Percentiles rank a stretch among this genome's conserved stretches.
These are phyloP conservation scores for Chauna torquata DNA, from an alignment of 2,113 vertebrate species.

Conservation along the genomic window DNA sequence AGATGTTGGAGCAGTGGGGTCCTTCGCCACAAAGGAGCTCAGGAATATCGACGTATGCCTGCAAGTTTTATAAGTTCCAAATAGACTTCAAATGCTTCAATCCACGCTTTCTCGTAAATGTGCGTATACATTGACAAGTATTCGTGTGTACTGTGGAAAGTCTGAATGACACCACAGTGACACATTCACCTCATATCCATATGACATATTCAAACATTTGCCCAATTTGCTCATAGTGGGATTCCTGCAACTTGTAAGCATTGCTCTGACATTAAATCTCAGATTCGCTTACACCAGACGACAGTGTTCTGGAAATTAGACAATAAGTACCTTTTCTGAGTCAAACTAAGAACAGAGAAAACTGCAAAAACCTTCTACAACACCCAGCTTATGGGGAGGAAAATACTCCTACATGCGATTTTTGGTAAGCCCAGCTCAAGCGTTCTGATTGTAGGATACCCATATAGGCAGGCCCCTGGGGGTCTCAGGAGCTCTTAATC, in stretches of 20 bases:
- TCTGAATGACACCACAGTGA: not conserved
- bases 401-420: not conserved
- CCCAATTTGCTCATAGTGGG: not conserved
- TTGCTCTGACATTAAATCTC: not conserved
- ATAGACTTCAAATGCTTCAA: not conserved
- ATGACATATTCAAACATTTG: not conserved
- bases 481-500: not conserved
- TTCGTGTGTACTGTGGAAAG: not conserved
- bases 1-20: not conserved
- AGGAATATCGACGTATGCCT: not conserved
- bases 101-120: accelerated
- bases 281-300: accelerated
- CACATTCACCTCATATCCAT: accelerated
- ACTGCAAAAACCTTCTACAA: not conserved
- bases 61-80: not conserved
- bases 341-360: not conserved
- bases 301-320: not conserved
- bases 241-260: not conserved
- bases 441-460: not conserved
- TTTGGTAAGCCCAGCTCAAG: not conserved
- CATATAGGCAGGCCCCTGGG: not conserved
- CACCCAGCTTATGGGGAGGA: not conserved
- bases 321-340: not conserved
- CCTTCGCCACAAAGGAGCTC: not conserved
- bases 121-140: accelerated